phyloP scores from a whole-genome alignment of 2,888 invertebrate species.

The Apamea monoglypha region DNA sequence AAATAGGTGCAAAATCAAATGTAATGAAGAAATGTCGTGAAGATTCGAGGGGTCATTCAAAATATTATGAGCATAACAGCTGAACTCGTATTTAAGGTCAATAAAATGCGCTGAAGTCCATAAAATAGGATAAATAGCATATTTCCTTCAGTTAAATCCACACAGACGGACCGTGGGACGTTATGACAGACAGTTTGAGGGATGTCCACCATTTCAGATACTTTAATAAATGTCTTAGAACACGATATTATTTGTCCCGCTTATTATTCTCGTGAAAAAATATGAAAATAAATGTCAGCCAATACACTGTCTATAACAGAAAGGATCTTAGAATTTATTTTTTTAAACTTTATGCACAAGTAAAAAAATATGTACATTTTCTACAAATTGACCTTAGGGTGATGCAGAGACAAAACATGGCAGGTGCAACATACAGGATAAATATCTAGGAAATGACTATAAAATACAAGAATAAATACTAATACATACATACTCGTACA shows the following conservation, averaged over 20 bases:
- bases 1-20: neutral
- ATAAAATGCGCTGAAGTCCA: constrained; percentile 14
- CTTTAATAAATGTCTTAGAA: constrained; percentile 2
- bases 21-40: neutral
- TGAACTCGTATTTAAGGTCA: constrained; percentile 1
- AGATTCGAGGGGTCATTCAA: neutral
- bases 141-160: constrained; percentile 23
- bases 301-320: neutral
- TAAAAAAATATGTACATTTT: no score
- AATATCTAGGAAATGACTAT: no score
- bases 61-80: neutral
- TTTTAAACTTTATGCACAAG: no score
- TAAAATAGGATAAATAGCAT: constrained; percentile 23
- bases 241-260: neutral
- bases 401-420: no score
- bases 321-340: neutral
- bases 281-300: neutral
- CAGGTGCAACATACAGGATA: no score
- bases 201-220: constrained; percentile 12
- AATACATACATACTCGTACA: no score
- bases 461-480: no score
- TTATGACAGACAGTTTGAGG: constrained; percentile 8
- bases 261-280: constrained; percentile 6
- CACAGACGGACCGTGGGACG: constrained; percentile 1
- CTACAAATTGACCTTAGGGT: no score